Percentiles rank a stretch among this genome's conserved stretches.
phyloP scores from a whole-genome alignment of 2,888 invertebrate species.

The Sarcophaga variegata region DNA sequence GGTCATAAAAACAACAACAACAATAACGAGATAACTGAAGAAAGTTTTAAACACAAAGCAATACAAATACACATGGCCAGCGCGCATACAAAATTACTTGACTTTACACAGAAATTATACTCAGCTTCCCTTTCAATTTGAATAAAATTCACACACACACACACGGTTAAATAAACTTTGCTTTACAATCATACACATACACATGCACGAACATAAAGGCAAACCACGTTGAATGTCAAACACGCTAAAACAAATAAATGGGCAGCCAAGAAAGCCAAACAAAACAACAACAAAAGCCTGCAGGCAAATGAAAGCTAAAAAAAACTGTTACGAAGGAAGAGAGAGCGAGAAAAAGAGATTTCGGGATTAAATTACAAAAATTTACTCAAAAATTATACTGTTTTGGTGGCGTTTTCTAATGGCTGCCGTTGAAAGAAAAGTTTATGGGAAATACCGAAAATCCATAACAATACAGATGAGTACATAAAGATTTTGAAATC shows the following conservation, averaged over 20 bases:
- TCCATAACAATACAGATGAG: not conserved
- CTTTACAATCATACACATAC: not conserved
- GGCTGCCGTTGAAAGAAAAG: not conserved
- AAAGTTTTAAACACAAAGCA: not conserved
- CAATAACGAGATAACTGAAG: not conserved
- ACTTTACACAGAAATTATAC: not conserved
- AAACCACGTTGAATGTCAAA: not conserved
- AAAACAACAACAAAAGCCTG: not conserved
- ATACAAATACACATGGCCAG: not conserved
- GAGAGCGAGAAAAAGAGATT: not conserved
- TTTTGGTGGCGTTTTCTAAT: too few species aligned
- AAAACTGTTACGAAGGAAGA: not conserved
- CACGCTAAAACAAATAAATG: not conserved
- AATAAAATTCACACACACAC: not conserved
- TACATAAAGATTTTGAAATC: too few species aligned
- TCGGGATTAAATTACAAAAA: not conserved
- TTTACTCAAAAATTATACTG: too few species aligned
- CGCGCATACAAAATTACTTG: not conserved
- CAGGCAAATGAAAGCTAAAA: not conserved
- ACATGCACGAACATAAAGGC: not conserved
- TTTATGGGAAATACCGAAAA: not conserved
- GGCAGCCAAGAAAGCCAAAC: not conserved
- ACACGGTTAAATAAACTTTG: too few species aligned
- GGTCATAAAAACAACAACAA: conserved; percentile 25
- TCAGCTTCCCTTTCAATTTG: not conserved